phyloP scores from a whole-genome alignment of 2,888 invertebrate genomes.

The Endotricha flammealis region DNA sequence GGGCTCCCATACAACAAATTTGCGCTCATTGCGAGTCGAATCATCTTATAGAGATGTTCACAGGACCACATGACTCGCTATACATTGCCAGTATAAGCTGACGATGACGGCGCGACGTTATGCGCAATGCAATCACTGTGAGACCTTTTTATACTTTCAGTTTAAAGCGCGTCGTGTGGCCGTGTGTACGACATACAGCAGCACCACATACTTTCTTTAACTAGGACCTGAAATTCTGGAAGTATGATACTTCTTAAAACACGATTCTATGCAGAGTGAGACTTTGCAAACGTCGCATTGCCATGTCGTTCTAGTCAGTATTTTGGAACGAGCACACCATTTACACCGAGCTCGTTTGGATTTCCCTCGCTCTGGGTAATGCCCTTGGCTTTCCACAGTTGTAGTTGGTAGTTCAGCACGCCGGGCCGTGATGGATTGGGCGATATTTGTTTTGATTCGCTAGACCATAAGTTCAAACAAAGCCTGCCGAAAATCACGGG shows the following conservation, averaged over 20 bases:
- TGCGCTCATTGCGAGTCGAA: too few relatives aligned
- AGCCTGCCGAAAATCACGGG: not conserved
- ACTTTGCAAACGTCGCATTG: conserved; percentile 6
- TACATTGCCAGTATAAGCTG: too few relatives aligned
- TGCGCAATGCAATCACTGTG: too few relatives aligned
- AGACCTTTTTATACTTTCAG: too few relatives aligned
- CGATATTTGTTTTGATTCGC: not conserved
- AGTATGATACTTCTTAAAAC: conserved; percentile 6
- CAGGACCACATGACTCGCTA: too few relatives aligned
- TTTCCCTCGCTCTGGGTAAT: not conserved
- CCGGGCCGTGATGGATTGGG: not conserved
- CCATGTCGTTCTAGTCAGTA: not conserved
- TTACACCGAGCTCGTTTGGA: not conserved
- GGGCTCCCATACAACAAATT: too few relatives aligned
- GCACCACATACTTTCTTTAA: too few relatives aligned
- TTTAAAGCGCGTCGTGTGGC: too few relatives aligned
- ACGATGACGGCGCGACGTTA: too few relatives aligned
- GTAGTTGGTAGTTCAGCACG: not conserved
- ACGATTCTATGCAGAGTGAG: not conserved
- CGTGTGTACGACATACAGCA: too few relatives aligned
- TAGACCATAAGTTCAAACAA: not conserved
- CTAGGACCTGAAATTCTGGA: not conserved
- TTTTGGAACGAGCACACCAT: not conserved
- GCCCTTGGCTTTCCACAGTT: not conserved
- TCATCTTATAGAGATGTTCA: too few relatives aligned